A percentile compares a stretch with the other conserved stretches of the same genome.
Evolutionary conservation across 2,797 vertebrate genomes (phyloP).

Genomic region (Eremophila alpestris): DNA sequence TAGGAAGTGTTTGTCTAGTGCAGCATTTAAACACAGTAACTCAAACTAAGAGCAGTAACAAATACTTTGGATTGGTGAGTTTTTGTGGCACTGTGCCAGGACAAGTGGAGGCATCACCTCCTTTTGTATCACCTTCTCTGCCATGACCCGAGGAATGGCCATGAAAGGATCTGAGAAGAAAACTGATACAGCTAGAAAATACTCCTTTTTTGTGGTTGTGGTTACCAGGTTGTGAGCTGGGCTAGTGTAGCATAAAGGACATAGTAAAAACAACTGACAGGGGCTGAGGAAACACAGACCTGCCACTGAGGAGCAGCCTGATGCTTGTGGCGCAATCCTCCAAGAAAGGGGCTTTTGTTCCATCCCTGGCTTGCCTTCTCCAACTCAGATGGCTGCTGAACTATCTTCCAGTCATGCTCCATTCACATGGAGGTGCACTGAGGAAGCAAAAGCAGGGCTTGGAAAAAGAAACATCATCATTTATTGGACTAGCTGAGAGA

Average conservation of each 20-base stretch:
- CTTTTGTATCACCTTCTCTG: not conserved
- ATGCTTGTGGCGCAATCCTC: fast-evolving
- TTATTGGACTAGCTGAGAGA: not conserved
- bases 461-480: not conserved
- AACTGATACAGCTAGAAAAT: not conserved
- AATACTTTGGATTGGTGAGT: not conserved
- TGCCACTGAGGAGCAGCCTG: not conserved
- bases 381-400: not conserved
- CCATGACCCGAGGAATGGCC: not conserved
- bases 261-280: not conserved
- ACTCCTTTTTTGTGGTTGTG: not conserved
- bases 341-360: not conserved
- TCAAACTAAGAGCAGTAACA: not conserved
- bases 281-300: not conserved
- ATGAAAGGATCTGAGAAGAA: not conserved
- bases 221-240: not conserved
- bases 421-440: fast-evolving
- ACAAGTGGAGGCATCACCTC: not conserved
- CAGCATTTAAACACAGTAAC: not conserved
- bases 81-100: not conserved
- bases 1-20: not conserved
- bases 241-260: not conserved
- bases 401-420: not conserved
- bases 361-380: not conserved
- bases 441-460: not conserved